These are phyloP conservation scores for Platynereis dumerilii DNA, from an alignment of 2,888 invertebrate species.

Conservation along the genomic window DNA sequence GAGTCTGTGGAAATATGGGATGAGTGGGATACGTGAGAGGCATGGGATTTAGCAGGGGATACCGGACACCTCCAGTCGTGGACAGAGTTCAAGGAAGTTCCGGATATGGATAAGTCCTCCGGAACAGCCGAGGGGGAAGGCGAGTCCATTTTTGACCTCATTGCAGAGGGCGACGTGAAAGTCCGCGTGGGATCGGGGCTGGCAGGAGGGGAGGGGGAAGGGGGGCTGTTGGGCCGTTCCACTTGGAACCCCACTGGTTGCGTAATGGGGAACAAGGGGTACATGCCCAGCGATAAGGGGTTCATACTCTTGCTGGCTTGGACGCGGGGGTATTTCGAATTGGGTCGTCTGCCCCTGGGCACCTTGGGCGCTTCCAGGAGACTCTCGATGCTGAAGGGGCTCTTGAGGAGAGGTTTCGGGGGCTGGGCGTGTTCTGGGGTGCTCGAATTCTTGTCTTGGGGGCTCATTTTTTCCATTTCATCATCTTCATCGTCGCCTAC, in stretches of 20 bases:
- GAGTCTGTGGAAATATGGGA: no score
- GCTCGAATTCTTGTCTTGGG: not conserved
- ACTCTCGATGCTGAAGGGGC: conserved; percentile 65
- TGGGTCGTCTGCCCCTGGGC: conserved; percentile 65
- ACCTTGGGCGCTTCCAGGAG: conserved; percentile 65
- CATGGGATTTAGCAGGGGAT: no score
- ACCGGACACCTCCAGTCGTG: no score
- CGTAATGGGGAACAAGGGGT: conserved; percentile 64
- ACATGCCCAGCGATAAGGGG: conserved; percentile 32
- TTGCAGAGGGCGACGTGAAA: conserved; percentile 20
- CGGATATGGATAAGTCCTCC: no score
- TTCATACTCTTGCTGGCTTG: conserved; percentile 65
- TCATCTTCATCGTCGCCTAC: conserved; percentile 31
- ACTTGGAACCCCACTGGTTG: conserved; percentile 65
- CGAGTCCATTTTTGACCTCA: not conserved
- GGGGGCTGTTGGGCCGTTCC: conserved; percentile 41
- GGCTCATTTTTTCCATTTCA: not conserved
- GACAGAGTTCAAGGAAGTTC: no score
- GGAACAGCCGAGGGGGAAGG: no score
- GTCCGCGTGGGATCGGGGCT: conserved; percentile 10
- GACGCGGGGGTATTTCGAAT: conserved; percentile 66
- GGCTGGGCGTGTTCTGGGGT: not conserved
- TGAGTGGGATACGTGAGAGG: no score
- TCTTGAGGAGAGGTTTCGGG: conserved; percentile 29
- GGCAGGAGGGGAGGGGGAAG: conserved; percentile 18